Evolutionary conservation across 2,888 invertebrate genomes (phyloP).

Genomic region (Acanthosoma haemorrhoidale): DNA sequence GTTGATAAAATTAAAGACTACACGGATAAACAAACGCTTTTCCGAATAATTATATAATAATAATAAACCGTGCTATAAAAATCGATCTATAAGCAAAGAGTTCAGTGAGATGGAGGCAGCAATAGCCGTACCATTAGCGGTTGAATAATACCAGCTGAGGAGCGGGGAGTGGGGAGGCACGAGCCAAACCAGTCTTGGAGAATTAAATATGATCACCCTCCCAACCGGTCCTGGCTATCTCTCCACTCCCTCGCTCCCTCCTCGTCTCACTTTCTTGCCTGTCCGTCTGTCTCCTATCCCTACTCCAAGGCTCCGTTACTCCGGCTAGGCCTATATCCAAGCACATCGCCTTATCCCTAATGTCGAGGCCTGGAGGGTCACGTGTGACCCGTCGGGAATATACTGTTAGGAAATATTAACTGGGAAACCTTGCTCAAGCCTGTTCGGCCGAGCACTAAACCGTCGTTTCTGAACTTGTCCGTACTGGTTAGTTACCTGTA

Average conservation of each 20-base stretch:
- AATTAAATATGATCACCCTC: constrained; percentile 21
- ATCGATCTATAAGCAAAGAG: too few species aligned
- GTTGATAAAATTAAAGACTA: too few species aligned
- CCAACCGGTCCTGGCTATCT: constrained; percentile 11
- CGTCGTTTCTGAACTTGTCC: too few species aligned
- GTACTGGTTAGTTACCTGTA: too few species aligned
- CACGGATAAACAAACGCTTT: too few species aligned
- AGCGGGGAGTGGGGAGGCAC: neutral
- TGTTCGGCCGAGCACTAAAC: too few species aligned
- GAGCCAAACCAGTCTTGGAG: constrained; percentile 14
- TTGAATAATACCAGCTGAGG: constrained; percentile 13
- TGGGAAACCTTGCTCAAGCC: too few species aligned
- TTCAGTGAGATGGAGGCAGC: neutral
- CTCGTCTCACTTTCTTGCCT: neutral
- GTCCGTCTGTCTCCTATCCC: neutral
- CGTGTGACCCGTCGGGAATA: neutral
- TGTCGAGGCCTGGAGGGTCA: neutral
- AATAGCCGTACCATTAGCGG: neutral
- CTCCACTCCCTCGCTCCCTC: constrained; percentile 20
- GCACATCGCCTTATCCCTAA: neutral
- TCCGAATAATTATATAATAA: too few species aligned
- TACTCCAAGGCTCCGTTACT: neutral
- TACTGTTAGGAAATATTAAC: constrained; percentile 10
- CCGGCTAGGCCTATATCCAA: neutral
- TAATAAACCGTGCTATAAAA: too few species aligned